Conservation (phyloP, 2,797 vertebrate species). For the Schizopygopsis pylzovi region DNA sequence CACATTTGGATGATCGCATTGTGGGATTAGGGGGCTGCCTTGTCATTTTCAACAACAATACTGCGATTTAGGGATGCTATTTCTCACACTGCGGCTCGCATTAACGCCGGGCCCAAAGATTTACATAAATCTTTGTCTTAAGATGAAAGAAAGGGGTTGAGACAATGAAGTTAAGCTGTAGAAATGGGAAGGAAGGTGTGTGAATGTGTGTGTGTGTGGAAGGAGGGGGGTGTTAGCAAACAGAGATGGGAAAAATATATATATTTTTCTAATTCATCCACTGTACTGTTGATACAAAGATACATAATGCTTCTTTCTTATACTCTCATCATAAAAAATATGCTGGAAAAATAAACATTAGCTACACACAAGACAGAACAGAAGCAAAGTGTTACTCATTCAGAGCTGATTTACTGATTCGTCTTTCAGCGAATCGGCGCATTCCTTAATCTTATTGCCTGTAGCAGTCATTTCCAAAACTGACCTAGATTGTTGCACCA, state of each 20-base stretch:
- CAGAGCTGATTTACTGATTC: constrained; percentile 68
- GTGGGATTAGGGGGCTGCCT: constrained; percentile 86
- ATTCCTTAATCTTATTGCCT: constrained; percentile 75
- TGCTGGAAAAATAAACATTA: constrained; percentile 57
- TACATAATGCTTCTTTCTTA: constrained; percentile 61
- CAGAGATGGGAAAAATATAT: constrained; percentile 59
- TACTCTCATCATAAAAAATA: constrained; percentile 53
- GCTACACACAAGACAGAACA: constrained; percentile 43
- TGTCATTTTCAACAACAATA: constrained; percentile 87
- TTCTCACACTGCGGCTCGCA: constrained; percentile 81
- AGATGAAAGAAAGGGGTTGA: constrained; percentile 83
- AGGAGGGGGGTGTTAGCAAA: constrained; percentile 28
- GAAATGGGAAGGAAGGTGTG: constrained; percentile 70
- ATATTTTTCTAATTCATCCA: constrained; percentile 73
- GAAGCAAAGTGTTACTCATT: constrained; percentile 60
- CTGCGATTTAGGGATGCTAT: constrained; percentile 83
- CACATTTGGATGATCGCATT: constrained; percentile 85
- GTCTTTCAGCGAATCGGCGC: constrained; percentile 62
- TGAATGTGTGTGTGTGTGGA: constrained; percentile 24
- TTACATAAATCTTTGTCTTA: constrained; percentile 90
- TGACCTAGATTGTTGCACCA: constrained; percentile 74
- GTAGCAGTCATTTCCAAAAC: constrained; percentile 77
- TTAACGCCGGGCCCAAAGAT: constrained; percentile 82
- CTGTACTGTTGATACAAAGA: constrained; percentile 73
- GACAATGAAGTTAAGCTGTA: constrained; percentile 86